Evolutionary conservation across 2,888 invertebrate genomes (phyloP).

Genomic region (Noctua janthe): DNA sequence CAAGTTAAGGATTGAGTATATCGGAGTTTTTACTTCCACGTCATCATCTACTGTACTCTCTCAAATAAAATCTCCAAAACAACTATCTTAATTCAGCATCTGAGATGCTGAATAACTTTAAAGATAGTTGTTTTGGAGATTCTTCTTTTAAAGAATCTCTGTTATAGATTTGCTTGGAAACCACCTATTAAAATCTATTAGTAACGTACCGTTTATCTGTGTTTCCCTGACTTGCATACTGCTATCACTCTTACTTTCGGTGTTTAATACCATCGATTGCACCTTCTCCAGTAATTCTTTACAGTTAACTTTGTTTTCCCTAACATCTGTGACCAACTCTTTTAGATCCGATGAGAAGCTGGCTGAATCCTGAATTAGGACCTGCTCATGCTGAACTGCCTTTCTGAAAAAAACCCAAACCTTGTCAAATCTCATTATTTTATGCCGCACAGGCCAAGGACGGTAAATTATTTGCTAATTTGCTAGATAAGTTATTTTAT

Average conservation of each 20-base stretch:
- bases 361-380: conserved; percentile 86
- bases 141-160: not conserved
- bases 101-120: not conserved
- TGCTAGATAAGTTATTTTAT: not conserved
- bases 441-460: too few species aligned
- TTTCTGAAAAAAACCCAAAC: conserved; percentile 77
- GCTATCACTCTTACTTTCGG: conserved; percentile 85
- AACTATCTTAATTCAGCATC: not conserved
- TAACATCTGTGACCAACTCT: conserved; percentile 85
- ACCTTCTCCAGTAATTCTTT: conserved; percentile 87
- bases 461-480: not conserved
- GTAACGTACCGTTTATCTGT: conserved; percentile 87
- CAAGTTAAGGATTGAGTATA: not conserved
- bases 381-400: conserved; percentile 88
- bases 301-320: conserved; percentile 85
- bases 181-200: not conserved
- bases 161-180: not conserved
- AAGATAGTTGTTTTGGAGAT: too few species aligned
- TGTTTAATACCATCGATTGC: conserved; percentile 82
- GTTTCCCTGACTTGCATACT: conserved; percentile 89
- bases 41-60: not conserved
- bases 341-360: conserved; percentile 88
- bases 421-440: not conserved
- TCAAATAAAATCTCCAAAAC: not conserved
- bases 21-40: not conserved